These are phyloP conservation scores for Galagoides demidoff DNA, from an alignment of 2,797 vertebrate genomes.

Conservation along the genomic window DNA sequence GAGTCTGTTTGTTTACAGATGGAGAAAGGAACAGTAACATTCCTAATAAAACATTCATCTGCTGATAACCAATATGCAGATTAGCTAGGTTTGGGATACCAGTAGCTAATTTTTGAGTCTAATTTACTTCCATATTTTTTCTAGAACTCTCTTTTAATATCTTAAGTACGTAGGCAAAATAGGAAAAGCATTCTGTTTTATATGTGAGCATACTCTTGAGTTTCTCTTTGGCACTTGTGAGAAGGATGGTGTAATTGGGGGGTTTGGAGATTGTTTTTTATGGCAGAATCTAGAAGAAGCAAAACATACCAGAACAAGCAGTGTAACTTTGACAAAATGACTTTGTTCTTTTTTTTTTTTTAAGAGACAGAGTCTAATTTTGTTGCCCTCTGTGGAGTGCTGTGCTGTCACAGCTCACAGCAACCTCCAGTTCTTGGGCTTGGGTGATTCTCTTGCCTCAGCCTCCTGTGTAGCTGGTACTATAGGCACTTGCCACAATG, in stretches of 20 bases:
- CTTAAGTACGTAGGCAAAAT: constrained; percentile 14
- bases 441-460: too few species aligned
- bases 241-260: not conserved
- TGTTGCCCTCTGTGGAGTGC: too few species aligned
- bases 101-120: not conserved
- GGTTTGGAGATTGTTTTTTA: not conserved
- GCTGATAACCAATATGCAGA: not conserved
- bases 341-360: not conserved
- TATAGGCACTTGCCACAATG: too few species aligned
- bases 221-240: not conserved
- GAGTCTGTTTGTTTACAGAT: not conserved
- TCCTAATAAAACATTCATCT: constrained; percentile 1
- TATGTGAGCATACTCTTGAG: not conserved
- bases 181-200: constrained; percentile 8
- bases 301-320: constrained; percentile 4
- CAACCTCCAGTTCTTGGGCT: too few species aligned
- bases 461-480: too few species aligned
- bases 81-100: constrained; percentile 28
- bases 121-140: constrained; percentile 3
- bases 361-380: too few species aligned
- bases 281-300: constrained; percentile 12
- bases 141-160: constrained; percentile 12
- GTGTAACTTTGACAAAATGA: constrained; percentile 28
- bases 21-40: constrained; percentile 33
- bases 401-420: too few species aligned